These are phyloP conservation scores for Xestia c-nigrum DNA, from an alignment of 2,888 invertebrate species.

Conservation along the genomic window DNA sequence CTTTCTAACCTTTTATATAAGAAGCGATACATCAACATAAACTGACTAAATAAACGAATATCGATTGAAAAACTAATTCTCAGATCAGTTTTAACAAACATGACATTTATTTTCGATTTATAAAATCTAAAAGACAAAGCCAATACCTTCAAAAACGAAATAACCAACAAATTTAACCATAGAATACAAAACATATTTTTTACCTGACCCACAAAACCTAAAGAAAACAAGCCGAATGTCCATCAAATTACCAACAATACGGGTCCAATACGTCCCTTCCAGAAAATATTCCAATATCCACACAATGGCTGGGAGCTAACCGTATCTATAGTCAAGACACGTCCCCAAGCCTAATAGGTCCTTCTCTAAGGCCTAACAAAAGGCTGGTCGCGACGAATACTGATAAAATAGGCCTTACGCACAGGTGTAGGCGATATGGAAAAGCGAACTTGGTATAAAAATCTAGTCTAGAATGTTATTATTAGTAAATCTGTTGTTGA, in stretches of 20 bases:
- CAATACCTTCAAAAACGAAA: background rate
- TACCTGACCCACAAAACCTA: constrained; percentile 24
- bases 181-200: constrained; percentile 6
- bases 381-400: constrained; percentile 38
- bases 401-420: constrained; percentile 36
- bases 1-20: background rate
- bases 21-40: background rate
- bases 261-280: constrained; percentile 11
- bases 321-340: constrained; percentile 51
- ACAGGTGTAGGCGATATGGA: constrained; percentile 20
- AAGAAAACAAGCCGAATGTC: constrained; percentile 26
- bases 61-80: background rate
- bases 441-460: background rate
- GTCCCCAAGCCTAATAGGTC: constrained; percentile 52
- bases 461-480: background rate
- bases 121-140: background rate
- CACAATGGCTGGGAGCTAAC: constrained; percentile 25
- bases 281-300: constrained; percentile 26
- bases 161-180: constrained; percentile 6
- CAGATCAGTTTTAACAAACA: background rate
- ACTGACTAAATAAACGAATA: background rate
- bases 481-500: constrained; percentile 3
- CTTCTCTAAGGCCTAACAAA: constrained; percentile 47
- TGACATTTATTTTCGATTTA: background rate
- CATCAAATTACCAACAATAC: constrained; percentile 40